phyloP scores from a whole-genome alignment of 2,113 vertebrate species.

The Sander lucioperca region DNA sequence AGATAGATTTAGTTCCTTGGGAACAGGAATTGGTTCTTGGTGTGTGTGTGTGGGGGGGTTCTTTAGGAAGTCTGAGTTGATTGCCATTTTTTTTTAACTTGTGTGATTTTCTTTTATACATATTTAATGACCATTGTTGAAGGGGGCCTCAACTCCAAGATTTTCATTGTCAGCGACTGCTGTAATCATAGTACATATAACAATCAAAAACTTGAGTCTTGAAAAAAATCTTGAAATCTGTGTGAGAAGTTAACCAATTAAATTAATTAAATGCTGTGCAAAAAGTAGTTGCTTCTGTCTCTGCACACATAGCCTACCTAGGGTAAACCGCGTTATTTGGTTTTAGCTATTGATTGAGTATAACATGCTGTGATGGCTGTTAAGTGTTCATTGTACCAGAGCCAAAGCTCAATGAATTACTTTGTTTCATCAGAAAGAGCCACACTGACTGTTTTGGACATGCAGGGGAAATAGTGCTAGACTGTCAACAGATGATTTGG shows the following conservation, averaged over 20 bases:
- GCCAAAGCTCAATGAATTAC: slow-evolving; percentile 2
- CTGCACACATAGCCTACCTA: background rate
- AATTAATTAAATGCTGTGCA: too few species aligned
- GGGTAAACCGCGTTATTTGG: background rate
- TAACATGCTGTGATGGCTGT: slow-evolving; percentile 5
- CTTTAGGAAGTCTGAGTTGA: background rate
- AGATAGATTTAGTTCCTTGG: background rate
- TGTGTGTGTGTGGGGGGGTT: too few species aligned
- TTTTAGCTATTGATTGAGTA: background rate
- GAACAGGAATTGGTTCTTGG: background rate
- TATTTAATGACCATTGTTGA: background rate
- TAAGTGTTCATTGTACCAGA: background rate
- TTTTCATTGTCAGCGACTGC: background rate
- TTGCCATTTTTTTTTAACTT: background rate
- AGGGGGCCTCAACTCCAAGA: background rate
- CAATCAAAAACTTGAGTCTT: background rate
- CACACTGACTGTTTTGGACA: slow-evolving; percentile 6
- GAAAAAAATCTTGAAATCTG: background rate
- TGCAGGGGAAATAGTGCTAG: slow-evolving; percentile 17
- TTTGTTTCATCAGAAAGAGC: slow-evolving; percentile 10
- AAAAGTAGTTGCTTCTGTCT: background rate
- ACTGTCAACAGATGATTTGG: slow-evolving; percentile 17
- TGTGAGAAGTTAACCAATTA: too few species aligned
- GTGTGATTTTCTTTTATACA: background rate
- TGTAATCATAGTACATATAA: background rate